Base-by-base conservation (phyloP, 2,113 vertebrate species). In the Sardina pilchardus region DNA sequence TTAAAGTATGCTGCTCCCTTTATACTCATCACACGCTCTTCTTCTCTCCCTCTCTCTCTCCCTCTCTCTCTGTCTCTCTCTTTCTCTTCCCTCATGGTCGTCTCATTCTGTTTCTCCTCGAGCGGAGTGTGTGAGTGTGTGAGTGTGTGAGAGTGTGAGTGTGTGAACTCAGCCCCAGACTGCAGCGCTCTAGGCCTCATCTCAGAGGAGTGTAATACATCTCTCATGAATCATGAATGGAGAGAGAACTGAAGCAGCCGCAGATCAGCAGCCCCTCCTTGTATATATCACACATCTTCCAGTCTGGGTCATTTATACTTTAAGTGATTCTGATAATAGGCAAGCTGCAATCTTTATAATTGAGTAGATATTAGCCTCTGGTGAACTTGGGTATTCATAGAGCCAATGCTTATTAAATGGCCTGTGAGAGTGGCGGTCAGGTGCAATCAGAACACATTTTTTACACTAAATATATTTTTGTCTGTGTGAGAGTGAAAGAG, bases 351-450 rank as follows among this genome's bases (percentile, higher is more conserved):
- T 17, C 71, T 78, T 16, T 78, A 3, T 78, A 78, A 78, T 36
- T 78, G 30, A 78, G 71, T 36, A 78, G 71, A 78, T 36, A 78
- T 78, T 78, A 78, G 34, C 71, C 71, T 17, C 71, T 78, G 34
- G 71, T 78, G 30, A 36, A 78, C 30, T 78, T 16, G 14, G 39
- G 0, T 78, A 78, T 36, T 50, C 82, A 36, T 17, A 56, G 12
- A 83, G 36, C 7, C 71, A 36, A 36, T 17, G 30, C 30, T 78
- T 30, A 36, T 78, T 78, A 36, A 17, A 75, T 1, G 56, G 56
- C 56, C 26, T 67, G n/a, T 14, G 63, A 30, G 63, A 26, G 63
- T 17, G 71, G 71, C 39, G 71, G 67, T 36, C 67, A 75, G 26
- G 67, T 75, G 26, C 21, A 4, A 56, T 56, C 17, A 56, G 21